A percentile compares a stretch with the other conserved stretches of the same genome.
Evolutionary conservation across 2,888 invertebrate species (phyloP).

Genomic region (Hydrotaea diabolus): DNA sequence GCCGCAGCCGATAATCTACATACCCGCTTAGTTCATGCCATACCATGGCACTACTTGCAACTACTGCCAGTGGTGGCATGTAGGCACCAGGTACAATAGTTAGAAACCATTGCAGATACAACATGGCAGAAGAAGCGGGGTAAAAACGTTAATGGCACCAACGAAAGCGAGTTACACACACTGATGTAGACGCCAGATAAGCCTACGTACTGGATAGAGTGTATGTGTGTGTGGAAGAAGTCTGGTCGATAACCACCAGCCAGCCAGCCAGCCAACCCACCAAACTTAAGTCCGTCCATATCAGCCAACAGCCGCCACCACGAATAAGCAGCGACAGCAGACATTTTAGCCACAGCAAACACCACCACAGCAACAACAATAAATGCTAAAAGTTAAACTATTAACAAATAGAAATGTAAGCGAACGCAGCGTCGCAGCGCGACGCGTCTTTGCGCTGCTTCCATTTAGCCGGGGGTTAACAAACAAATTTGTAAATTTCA

Average conservation of each 20-base stretch:
- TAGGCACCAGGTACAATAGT: conserved; percentile 10
- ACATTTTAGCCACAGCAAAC: background rate
- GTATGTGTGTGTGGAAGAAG: background rate
- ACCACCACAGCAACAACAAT: background rate
- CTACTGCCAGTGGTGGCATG: conserved; percentile 7
- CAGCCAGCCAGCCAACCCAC: too few relatives aligned
- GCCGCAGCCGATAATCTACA: conserved; percentile 60
- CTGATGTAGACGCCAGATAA: conserved; percentile 64
- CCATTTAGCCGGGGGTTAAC: conserved; percentile 16
- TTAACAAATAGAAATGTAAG: conserved; percentile 64
- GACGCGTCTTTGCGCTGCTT: background rate
- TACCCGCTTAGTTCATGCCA: conserved; percentile 43
- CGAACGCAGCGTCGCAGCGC: background rate
- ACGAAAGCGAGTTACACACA: conserved; percentile 62
- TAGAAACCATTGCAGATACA: conserved; percentile 11
- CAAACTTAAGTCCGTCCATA: too few relatives aligned
- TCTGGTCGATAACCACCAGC: background rate
- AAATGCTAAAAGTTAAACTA: conserved; percentile 49
- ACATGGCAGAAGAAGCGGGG: background rate
- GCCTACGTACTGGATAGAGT: conserved; percentile 8
- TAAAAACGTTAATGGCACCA: conserved; percentile 60
- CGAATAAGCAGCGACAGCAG: too few relatives aligned
- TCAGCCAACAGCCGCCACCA: background rate
- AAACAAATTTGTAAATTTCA: conserved; percentile 31
- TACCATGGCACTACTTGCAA: background rate